Evolutionary conservation across 2,888 invertebrate species (phyloP), one percentile per base, ranked within the genome.

Genomic region (Hyalella azteca): DNA sequence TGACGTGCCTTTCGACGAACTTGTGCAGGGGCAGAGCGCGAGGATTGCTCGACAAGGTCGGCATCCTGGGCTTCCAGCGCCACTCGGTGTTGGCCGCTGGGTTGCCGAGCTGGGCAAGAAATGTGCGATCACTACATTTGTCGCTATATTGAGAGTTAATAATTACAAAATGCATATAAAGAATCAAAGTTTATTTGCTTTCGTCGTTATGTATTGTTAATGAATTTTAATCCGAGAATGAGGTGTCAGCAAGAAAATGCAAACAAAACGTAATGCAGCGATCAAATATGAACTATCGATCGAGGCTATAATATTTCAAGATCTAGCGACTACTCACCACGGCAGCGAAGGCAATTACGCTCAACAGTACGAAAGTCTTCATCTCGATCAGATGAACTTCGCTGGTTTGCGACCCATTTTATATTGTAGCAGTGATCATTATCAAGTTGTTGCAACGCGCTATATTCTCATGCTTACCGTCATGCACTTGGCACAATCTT

Each of bases 31-130:
- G 26, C n/a, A 40, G 2, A 26, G 49, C 48, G 19, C 40, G 75
- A 3, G 60, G 48, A 45, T 73, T 78, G 48, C 78, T 48, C n/a
- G 78, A 59, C 39, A 78, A 75, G 19, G 73, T 73, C 3, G 81
- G 81, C 79, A 49, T 79, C 26, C 79, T 66, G 45, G 77, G 76
- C 40, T 78, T 81, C 81, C 81, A 81, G 81, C 73, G 78, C 81
- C 81, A 81, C 50, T 22, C 32, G 73, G 73, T 73, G 73, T 73
- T 73, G 0, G 81, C 81, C 7, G 79, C 81, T 39, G 81, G 81
- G 73, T 81, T 81, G 41, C 79, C 81, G 78, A 73, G 73, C 81
- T 81, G 81, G 22, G 22, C 4, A 22, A 36, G 3, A 73, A 1
- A 19, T 29, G 66, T 3, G 29, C 3, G 29, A 3, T 59, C 15